These are phyloP conservation scores for Chaetodon auriga DNA, from an alignment of 2,113 vertebrate species.

Conservation along the genomic window DNA sequence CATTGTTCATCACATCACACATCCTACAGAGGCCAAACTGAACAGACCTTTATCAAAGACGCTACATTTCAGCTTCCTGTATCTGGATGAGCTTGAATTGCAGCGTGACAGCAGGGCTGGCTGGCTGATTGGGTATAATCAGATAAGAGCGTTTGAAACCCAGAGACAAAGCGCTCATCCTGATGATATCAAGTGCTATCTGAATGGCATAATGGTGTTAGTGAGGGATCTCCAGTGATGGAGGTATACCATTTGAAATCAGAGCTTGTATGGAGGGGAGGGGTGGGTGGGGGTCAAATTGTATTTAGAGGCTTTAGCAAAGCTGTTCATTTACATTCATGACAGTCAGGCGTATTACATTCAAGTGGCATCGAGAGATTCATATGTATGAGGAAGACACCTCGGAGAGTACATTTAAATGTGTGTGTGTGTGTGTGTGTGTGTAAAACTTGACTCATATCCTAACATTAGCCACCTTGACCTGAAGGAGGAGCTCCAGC, in stretches of 20 bases:
- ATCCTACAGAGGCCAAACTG: not conserved
- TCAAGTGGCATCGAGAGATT: constrained; percentile 47
- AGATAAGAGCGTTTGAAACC: constrained; percentile 58
- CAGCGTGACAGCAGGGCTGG: constrained; percentile 26
- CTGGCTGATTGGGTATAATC: constrained; percentile 57
- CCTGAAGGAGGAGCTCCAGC: constrained; percentile 50
- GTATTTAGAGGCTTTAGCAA: constrained; percentile 42
- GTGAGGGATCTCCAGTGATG: constrained; percentile 27
- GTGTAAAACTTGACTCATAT: not conserved
- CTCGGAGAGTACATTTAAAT: constrained; percentile 17
- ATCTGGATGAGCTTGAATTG: constrained; percentile 40
- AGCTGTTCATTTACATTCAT: constrained; percentile 58
- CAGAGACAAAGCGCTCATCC: constrained; percentile 21
- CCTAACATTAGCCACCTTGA: not conserved
- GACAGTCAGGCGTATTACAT: constrained; percentile 29
- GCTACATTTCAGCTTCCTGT: constrained; percentile 21
- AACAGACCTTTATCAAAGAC: constrained; percentile 24
- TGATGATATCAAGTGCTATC: constrained; percentile 57
- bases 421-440: not conserved
- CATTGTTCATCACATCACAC: constrained; percentile 17
- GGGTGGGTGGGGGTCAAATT: not conserved
- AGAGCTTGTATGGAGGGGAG: not conserved
- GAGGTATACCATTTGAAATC: constrained; percentile 44
- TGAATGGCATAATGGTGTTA: constrained; percentile 58
- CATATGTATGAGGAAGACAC: constrained; percentile 48